Evolutionary conservation across 2,797 vertebrate species (phyloP).

Genomic region (Coluber constrictor): DNA sequence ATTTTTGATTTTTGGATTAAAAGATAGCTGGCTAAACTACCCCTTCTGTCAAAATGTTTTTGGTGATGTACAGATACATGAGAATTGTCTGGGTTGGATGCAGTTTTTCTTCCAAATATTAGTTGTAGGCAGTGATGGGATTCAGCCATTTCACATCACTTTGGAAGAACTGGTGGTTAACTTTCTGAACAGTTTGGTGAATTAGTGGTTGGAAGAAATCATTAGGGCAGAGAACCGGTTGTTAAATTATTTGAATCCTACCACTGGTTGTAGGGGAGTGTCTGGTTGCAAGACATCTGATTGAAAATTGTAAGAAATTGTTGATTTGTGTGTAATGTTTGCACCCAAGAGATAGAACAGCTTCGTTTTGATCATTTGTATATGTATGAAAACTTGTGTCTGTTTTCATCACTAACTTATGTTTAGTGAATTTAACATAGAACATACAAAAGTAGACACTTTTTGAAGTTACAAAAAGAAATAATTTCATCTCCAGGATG

Average conservation of each 20-base stretch:
- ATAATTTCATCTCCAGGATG: conserved; percentile 58
- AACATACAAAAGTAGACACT: neutral
- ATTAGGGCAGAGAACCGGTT: too few species aligned
- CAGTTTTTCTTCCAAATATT: neutral
- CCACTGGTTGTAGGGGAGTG: neutral
- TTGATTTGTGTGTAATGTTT: neutral
- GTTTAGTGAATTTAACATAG: conserved; percentile 34
- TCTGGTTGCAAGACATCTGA: neutral
- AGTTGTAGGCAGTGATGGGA: neutral
- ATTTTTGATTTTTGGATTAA: neutral
- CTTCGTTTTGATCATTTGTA: neutral
- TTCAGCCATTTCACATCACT: too few species aligned
- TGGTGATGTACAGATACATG: neutral
- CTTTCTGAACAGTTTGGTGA: too few species aligned
- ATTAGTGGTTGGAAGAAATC: too few species aligned
- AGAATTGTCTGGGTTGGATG: neutral
- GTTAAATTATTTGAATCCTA: too few species aligned
- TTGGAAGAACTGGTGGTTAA: too few species aligned
- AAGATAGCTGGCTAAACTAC: neutral
- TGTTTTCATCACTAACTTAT: neutral
- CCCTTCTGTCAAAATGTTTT: neutral
- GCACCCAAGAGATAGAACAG: neutral
- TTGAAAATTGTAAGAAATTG: neutral
- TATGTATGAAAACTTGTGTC: neutral
- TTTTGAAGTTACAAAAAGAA: conserved; percentile 45